phyloP scores from a whole-genome alignment of 2,113 vertebrate species.

The Archocentrus centrarchus region DNA sequence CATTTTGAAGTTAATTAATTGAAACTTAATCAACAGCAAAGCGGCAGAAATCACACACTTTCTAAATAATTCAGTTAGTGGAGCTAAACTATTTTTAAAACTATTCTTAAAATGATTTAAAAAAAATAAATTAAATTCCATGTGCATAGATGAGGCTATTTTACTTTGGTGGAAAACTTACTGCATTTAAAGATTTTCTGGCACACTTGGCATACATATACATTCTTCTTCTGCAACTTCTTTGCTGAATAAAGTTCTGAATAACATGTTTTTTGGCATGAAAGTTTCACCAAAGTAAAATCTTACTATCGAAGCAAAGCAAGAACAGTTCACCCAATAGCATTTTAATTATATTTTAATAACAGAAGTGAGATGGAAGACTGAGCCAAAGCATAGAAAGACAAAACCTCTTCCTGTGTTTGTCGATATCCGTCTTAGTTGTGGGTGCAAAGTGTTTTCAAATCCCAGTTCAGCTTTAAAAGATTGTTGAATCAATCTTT shows the following conservation, averaged over 20 bases:
- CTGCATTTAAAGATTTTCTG: background rate
- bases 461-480: slow-evolving; percentile 19
- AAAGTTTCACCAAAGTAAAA: slow-evolving; percentile 10
- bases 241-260: background rate
- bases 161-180: slow-evolving; percentile 11
- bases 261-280: accelerated
- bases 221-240: background rate
- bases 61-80: slow-evolving; percentile 29
- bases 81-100: background rate
- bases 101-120: background rate
- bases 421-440: background rate
- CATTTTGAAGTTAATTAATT: slow-evolving; percentile 14
- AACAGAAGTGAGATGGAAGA: background rate
- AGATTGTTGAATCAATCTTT: slow-evolving; percentile 27
- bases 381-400: background rate
- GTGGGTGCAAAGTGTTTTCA: background rate
- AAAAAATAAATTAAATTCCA: background rate
- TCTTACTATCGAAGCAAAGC: background rate
- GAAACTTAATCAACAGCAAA: slow-evolving; percentile 3
- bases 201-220: background rate
- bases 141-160: background rate
- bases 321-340: background rate
- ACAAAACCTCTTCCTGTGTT: background rate
- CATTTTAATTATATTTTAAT: background rate
- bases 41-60: background rate